Evolutionary conservation across 2,113 vertebrate species (phyloP).

Genomic region (Ameiurus melas): DNA sequence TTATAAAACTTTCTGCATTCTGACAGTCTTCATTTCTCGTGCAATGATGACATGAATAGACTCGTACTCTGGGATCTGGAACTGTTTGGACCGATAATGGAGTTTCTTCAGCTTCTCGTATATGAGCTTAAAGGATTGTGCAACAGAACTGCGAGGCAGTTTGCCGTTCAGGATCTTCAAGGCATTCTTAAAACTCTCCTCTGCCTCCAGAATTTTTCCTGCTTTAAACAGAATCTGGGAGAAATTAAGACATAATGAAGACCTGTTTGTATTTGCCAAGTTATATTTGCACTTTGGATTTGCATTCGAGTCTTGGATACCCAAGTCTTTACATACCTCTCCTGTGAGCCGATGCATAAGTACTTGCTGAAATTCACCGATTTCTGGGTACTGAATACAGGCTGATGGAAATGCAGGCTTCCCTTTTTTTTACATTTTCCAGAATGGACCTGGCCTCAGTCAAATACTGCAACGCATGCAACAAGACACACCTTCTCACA

Average conservation of each 20-base stretch:
- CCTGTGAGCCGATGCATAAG: slow-evolving; percentile 25
- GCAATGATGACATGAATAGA: too few relatives aligned
- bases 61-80: slow-evolving; percentile 2
- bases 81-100: neutral
- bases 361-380: too few relatives aligned
- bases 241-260: neutral
- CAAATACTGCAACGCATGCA: slow-evolving; percentile 35
- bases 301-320: neutral
- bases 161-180: slow-evolving; percentile 24
- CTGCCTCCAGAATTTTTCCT: slow-evolving; percentile 32
- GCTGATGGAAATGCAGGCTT: slow-evolving; percentile 7
- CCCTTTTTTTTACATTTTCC: slow-evolving; percentile 18
- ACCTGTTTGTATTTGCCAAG: neutral
- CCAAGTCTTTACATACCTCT: slow-evolving; percentile 15
- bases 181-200: slow-evolving; percentile 20
- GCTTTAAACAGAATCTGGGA: slow-evolving; percentile 40
- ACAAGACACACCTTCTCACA: neutral
- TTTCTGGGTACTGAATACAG: too few relatives aligned
- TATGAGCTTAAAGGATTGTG: neutral
- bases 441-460: slow-evolving; percentile 30
- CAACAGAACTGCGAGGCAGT: neutral
- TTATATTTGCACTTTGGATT: neutral
- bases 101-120: slow-evolving; percentile 30
- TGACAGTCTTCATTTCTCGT: neutral
- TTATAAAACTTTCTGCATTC: neutral